Evolutionary conservation across 2,113 vertebrate genomes (phyloP).

Genomic region (Apaloderma vittatum): DNA sequence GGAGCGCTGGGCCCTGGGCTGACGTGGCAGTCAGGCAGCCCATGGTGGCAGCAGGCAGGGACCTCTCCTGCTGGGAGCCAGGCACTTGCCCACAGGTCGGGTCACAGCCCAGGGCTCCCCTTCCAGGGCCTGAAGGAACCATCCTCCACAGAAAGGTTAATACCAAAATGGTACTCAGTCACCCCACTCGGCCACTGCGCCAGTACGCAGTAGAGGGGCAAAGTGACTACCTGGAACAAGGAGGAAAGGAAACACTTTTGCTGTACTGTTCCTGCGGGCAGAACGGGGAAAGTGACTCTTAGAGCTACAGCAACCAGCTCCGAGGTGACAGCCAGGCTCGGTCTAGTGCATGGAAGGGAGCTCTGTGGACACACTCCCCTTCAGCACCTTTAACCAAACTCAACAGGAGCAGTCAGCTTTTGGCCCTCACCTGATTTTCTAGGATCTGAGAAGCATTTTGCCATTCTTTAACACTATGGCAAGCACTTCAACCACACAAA

Average conservation of each 20-base stretch:
- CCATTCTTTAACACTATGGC: too few relatives aligned
- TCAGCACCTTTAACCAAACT: not conserved
- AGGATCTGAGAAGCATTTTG: not conserved
- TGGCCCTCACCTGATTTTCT: not conserved
- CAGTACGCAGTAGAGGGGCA: not conserved
- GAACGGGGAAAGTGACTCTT: not conserved
- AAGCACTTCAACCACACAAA: not conserved
- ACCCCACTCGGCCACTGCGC: not conserved
- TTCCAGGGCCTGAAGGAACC: too few relatives aligned
- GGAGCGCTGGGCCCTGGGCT: not conserved
- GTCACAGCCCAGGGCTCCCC: too few relatives aligned
- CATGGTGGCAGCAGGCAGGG: too few relatives aligned
- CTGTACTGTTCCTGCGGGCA: not conserved
- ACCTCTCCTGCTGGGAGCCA: too few relatives aligned
- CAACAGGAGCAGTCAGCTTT: not conserved
- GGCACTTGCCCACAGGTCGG: too few relatives aligned
- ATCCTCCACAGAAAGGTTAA: not conserved
- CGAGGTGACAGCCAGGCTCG: not conserved
- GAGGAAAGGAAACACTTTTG: not conserved
- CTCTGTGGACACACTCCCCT: not conserved
- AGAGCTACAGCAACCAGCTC: not conserved
- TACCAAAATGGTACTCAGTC: not conserved
- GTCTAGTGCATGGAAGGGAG: not conserved
- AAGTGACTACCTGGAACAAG: not conserved
- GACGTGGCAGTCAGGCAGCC: fast-evolving